Evolutionary conservation across 1,140 invertebrate genomes (phyloP), one percentile per base, ranked within the genome.

Genomic region (Aphelenchoides avenae): DNA sequence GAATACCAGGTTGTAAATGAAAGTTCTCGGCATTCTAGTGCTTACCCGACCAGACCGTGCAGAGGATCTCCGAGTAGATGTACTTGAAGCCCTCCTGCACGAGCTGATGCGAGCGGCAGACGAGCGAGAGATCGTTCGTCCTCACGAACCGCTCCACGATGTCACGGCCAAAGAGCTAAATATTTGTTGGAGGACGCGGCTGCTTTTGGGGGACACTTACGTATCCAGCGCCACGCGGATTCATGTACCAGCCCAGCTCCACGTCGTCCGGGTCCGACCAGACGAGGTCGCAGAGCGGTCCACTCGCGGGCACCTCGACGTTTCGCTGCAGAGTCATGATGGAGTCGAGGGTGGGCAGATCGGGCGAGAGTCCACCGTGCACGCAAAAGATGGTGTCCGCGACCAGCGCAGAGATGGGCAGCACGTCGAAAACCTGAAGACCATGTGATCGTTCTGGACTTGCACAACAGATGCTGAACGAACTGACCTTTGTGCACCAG

Each of bases 221-320:
- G 50, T 89, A 95, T 37, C 91, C 91, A 48, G 90, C 91, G 41
- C 91, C 91, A 68, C 91, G 81, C 0, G 90, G 90, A 81, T 89
- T 93, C 27, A 89, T 84, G 27, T 86, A 83, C 89, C 91, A 96
- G 24, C 57, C 60, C 57, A 84, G 84, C 54, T 92, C 87, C 54
- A 92, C 86, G 73, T 93, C 90, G 74, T 94, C 90, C 41, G 91
- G 91, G 82, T 96, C 91, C 9, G 90, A 94, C 91, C 91, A 95
- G 31, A 95, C 86, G 15, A 75, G 51, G 50, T 75, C 74, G 34
- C 74, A 76, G 0, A 76, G 46, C 1, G 72, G 51, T 1, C 73
- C 73, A 46, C 61, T 50, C 5, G 56, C 44, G 0, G 75, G 75
- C 29, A 77, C 57, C 61, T 75, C 73, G n/a, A 64, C 52, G 24